These are phyloP conservation scores for Drosophila nr. perissopoda DNA, from an alignment of 2,888 invertebrate species.

Conservation along the genomic window DNA sequence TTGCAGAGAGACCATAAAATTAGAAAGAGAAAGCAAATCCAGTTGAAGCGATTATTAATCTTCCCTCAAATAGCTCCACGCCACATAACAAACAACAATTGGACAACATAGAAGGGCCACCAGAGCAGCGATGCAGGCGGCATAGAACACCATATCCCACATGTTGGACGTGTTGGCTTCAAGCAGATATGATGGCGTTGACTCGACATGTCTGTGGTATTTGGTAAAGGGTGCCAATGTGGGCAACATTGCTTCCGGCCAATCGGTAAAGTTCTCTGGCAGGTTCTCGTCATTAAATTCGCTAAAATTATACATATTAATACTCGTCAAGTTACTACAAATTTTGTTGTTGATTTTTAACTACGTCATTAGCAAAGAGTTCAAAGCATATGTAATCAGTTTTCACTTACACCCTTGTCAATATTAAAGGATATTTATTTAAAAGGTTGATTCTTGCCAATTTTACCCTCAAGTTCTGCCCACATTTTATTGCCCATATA, in stretches of 20 bases:
- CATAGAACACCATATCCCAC: constrained; percentile 3
- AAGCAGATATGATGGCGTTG: background rate
- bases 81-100: background rate
- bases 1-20: background rate
- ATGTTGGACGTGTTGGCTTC: background rate
- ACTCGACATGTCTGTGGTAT: background rate
- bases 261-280: background rate
- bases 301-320: background rate
- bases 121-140: background rate
- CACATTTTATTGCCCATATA: background rate
- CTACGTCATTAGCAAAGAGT: background rate
- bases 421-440: background rate
- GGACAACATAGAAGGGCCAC: background rate
- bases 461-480: background rate
- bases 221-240: background rate
- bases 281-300: accelerated
- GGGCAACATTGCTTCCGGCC: background rate
- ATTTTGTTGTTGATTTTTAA: background rate
- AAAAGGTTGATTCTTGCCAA: background rate
- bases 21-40: background rate
- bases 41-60: background rate
- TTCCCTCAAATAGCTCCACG: background rate
- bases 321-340: background rate
- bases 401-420: background rate
- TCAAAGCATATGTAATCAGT: background rate